Conservation (phyloP, 2,113 vertebrate genomes). For the Ceyx cyanopectus region DNA sequence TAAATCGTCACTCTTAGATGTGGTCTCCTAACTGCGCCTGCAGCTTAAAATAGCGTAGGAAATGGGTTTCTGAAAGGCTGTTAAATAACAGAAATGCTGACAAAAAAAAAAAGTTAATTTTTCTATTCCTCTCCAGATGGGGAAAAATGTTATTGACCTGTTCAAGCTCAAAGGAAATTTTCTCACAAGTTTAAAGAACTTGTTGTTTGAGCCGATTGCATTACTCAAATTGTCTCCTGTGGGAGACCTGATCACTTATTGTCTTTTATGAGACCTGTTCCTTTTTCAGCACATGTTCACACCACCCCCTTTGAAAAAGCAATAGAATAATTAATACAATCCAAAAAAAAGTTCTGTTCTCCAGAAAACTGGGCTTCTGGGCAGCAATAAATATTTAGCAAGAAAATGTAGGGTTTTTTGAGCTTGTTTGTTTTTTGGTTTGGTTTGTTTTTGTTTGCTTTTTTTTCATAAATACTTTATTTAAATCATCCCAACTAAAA, state of each 20-base stretch:
- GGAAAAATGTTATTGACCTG: constrained; percentile 6
- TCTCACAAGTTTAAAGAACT: constrained; percentile 9
- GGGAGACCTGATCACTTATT: neutral
- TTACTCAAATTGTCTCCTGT: constrained; percentile 25
- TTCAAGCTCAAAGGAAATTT: constrained; percentile 2
- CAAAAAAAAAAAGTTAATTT: neutral
- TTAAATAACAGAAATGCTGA: constrained; percentile 39
- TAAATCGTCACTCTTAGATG: constrained; percentile 51
- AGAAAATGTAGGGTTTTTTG: neutral
- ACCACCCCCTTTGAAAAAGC: neutral
- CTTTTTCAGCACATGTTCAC: neutral
- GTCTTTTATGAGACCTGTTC: neutral
- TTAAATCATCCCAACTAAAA: neutral
- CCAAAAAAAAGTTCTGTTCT: neutral
- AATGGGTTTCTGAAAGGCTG: constrained; percentile 61
- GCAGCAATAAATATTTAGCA: neutral
- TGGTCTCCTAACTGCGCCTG: constrained; percentile 33
- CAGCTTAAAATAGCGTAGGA: constrained; percentile 39
- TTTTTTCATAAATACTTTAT: neutral
- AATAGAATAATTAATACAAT: neutral
- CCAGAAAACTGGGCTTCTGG: neutral
- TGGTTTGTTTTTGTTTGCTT: neutral
- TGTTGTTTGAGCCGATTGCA: constrained; percentile 23
- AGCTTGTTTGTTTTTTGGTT: neutral
- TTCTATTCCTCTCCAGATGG: constrained; percentile 3